Percentiles rank a stretch among this genome's conserved stretches.
These are phyloP conservation scores for Pyrrhia umbra DNA, from an alignment of 2,888 invertebrate genomes.

Conservation along the genomic window DNA sequence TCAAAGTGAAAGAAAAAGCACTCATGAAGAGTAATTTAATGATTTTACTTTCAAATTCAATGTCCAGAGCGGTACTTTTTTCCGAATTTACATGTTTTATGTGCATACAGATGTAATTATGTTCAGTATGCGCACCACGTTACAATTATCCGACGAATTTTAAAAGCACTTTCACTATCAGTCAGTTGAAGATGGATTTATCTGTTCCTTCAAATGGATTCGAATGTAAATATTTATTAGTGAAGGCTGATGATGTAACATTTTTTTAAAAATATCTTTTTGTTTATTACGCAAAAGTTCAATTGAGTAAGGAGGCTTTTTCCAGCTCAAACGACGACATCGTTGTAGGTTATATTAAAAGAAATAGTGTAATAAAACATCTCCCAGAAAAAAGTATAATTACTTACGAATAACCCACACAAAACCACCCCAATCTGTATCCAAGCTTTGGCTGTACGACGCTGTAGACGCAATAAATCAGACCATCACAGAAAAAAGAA, in stretches of 20 bases:
- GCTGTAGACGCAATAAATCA: constrained; percentile 61
- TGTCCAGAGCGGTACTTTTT: constrained; percentile 17
- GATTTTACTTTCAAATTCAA: constrained; percentile 44
- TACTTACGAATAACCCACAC: constrained; percentile 18
- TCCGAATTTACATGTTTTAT: constrained; percentile 49
- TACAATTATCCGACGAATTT: constrained; percentile 45
- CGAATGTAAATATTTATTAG: constrained; percentile 24
- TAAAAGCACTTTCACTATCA: constrained; percentile 53
- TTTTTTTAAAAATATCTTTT: constrained; percentile 5
- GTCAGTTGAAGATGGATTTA: constrained; percentile 26
- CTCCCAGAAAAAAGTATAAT: constrained; percentile 34
- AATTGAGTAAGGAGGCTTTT: not conserved
- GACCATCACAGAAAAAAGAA: constrained; percentile 45
- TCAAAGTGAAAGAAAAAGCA: not conserved
- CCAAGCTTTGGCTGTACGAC: constrained; percentile 40
- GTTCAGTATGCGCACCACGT: constrained; percentile 26
- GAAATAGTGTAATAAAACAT: no score
- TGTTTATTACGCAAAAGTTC: no score
- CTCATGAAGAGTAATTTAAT: not conserved
- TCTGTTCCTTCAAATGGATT: constrained; percentile 14
- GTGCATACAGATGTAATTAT: constrained; percentile 26
- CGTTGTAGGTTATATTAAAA: no score
- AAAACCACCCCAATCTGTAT: constrained; percentile 39
- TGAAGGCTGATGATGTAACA: constrained; percentile 15
- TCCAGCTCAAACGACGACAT: constrained; percentile 10